Conservation (phyloP, 1,140 invertebrate genomes). For the Potamilus streckersoni region DNA sequence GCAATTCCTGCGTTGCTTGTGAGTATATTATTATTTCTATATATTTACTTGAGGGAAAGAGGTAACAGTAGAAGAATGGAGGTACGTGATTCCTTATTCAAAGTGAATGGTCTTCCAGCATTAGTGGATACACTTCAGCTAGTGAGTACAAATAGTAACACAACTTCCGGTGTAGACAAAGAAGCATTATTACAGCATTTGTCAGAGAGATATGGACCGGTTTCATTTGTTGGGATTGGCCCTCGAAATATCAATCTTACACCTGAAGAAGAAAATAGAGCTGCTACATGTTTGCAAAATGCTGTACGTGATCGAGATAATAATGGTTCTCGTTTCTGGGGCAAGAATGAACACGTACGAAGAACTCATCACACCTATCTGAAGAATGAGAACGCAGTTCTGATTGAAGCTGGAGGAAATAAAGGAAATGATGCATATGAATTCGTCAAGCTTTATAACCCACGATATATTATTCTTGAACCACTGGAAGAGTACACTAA, state of each 20-base stretch:
- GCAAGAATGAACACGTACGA: constrained; percentile 7
- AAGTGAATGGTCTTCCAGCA: no score
- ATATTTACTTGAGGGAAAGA: no score
- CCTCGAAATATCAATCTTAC: background rate
- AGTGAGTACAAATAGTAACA: no score
- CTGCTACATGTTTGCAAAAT: constrained; percentile 17
- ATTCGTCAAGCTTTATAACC: constrained; percentile 25
- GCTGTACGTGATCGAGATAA: constrained; percentile 4
- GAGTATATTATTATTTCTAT: no score
- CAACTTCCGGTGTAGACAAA: no score
- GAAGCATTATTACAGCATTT: no score
- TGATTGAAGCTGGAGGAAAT: constrained; percentile 31
- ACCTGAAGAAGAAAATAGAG: background rate
- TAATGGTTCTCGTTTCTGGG: constrained; percentile 27
- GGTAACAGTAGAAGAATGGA: no score
- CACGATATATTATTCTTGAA: constrained; percentile 26
- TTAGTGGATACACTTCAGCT: no score
- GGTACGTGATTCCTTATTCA: no score
- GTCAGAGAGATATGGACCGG: constrained; percentile 4
- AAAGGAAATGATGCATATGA: constrained; percentile 25
- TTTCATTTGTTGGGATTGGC: background rate
- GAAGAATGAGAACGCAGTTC: constrained; percentile 11
- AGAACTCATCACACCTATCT: constrained; percentile 23
- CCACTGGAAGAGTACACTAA: constrained; percentile 30
- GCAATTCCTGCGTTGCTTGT: no score